Percentiles rank a stretch among this genome's conserved stretches.
Evolutionary conservation across 2,113 vertebrate genomes (phyloP).

Genomic region (crab-eating macaque (Macaca fascicularis)): DNA sequence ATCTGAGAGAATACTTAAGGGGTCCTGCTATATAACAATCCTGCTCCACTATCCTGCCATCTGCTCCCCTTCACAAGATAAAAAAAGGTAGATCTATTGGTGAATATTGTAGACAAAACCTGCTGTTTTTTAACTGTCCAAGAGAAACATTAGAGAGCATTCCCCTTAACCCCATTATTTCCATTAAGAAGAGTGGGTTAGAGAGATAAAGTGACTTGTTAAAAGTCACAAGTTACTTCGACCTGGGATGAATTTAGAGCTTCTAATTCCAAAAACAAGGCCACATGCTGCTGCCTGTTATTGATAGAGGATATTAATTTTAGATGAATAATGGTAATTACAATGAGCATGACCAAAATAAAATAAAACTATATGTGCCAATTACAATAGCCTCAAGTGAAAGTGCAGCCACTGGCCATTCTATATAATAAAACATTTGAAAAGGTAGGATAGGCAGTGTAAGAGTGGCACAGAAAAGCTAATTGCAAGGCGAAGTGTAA

Average conservation of each 20-base stretch:
- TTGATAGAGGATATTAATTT: background rate
- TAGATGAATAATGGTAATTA: background rate
- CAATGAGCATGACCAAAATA: background rate
- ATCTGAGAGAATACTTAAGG: background rate
- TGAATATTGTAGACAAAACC: background rate
- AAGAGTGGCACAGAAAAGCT: background rate
- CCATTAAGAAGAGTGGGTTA: background rate
- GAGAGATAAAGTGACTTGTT: background rate
- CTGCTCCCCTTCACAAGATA: background rate
- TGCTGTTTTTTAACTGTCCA: background rate
- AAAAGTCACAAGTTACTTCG: background rate
- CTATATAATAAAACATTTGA: background rate
- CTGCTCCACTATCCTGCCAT: background rate
- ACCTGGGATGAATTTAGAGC: background rate
- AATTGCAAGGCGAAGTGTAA: background rate
- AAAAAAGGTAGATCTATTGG: background rate
- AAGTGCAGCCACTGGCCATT: background rate
- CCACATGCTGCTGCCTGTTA: background rate
- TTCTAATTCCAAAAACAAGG: background rate
- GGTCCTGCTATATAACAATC: fast-evolving
- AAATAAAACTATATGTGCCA: background rate
- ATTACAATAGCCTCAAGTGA: background rate
- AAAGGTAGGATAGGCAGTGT: background rate
- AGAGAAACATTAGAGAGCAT: background rate
- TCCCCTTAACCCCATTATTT: background rate